Base-by-base conservation (phyloP, 1,140 invertebrate species). In the Elysia chlorotica region DNA sequence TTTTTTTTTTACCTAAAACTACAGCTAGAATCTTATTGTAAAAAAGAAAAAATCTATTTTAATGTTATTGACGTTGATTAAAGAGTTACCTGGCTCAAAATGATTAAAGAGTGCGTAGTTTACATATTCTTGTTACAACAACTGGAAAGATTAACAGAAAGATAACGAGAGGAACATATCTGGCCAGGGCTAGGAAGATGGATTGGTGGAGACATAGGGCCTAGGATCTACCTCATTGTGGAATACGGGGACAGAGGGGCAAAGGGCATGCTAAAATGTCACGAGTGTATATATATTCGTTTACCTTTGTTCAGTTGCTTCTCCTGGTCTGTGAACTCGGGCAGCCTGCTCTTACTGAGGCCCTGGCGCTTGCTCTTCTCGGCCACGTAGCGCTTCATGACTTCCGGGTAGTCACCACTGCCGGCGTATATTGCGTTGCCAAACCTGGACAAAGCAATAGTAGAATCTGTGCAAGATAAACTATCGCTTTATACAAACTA, bases 261-360 rank as follows among this genome's bases (percentile, higher is more conserved):
- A 14, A 25, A 59, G 56, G 10, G 10, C 10, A 14, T 14, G n/a
- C 41, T 14, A n/a, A 14, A 48, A 48, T 48, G 10, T 48, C n/a
- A n/a, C 10, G 41, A 59, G 56, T 25, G 31, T 28, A 23, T 6
- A 66, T 4, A 25, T 54, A 21, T 21, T 10, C n/a, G 2, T 33
- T 36, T 48, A 75, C 79, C 79, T 75, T 74, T 76, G 67, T 79
- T 81, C 2, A 61, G n/a, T 25, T 36, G 61, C 35, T 81, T 82
- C 71, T 87, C 83, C 14, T 76, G 73, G 2, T 80, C 77, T 1
- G 78, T 84, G 53, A 87, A 86, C n/a, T 41, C 66, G 0, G 85
- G 85, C 19, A 87, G 74, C 35, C 82, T 48, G n/a, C 81, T 79
- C 6, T 23, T 48, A 14, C 35, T 54, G 5, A 73, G 66, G 1